These are phyloP conservation scores for Pseudomyrmex cubaensis DNA, from an alignment of 1,140 invertebrate species.

Conservation along the genomic window DNA sequence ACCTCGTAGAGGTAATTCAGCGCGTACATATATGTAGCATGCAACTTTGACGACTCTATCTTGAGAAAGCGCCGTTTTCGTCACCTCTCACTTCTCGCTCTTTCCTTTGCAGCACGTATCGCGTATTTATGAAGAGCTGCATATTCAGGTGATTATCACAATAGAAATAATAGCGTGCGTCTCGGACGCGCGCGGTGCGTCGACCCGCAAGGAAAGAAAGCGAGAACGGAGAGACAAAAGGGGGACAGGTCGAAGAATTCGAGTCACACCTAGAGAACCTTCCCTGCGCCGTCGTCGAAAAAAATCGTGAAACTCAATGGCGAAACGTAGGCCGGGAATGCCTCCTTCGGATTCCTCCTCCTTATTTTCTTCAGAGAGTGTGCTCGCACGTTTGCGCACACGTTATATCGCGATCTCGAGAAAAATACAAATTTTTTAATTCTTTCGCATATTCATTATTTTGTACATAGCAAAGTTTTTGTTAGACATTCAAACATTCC, in stretches of 20 bases:
- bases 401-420: neutral
- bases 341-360: constrained; percentile 34
- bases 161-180: constrained; percentile 44
- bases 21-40: too few relatives aligned
- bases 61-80: constrained; percentile 9
- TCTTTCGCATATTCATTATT: too few relatives aligned
- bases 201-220: constrained; percentile 29
- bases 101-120: constrained; percentile 3
- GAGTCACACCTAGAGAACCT: constrained; percentile 73
- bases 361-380: neutral
- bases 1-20: neutral
- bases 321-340: constrained; percentile 58
- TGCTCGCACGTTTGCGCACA: neutral
- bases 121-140: constrained; percentile 41
- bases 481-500: neutral
- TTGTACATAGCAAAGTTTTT: neutral
- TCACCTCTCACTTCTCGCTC: constrained; percentile 30
- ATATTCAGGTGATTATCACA: constrained; percentile 20
- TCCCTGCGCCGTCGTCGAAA: constrained; percentile 36
- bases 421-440: too few relatives aligned
- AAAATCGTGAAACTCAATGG: constrained; percentile 47
- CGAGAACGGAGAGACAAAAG: constrained; percentile 32
- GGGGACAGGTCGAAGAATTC: constrained; percentile 67
- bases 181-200: neutral
- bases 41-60: neutral